Evolutionary conservation across 1,140 invertebrate genomes (phyloP).

Genomic region (Stratiolaelaps scimitus): DNA sequence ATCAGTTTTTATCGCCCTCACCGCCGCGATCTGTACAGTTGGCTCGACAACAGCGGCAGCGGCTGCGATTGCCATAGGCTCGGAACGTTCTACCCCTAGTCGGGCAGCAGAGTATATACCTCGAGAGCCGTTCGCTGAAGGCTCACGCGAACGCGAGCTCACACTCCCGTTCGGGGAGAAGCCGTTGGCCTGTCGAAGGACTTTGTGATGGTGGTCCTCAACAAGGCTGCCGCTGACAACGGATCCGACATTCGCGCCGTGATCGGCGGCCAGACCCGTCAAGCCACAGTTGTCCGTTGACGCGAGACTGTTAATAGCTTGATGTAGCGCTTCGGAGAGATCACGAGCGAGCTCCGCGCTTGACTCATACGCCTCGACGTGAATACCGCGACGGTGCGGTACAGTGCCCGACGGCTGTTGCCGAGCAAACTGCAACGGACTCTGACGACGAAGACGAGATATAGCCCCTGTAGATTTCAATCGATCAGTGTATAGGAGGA

Average conservation of each 20-base stretch:
- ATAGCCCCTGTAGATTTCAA: slow-evolving; percentile 14
- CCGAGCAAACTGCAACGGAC: slow-evolving; percentile 7
- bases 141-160: neutral
- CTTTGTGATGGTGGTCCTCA: too few species aligned
- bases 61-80: neutral
- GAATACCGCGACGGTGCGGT: neutral
- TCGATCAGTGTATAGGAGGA: too few species aligned
- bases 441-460: slow-evolving; percentile 14
- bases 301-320: slow-evolving; percentile 3
- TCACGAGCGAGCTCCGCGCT: slow-evolving; percentile 15
- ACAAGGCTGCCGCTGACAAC: too few species aligned
- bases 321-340: slow-evolving; percentile 6
- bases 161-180: too few species aligned
- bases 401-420: neutral
- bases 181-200: too few species aligned
- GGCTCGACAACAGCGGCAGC: neutral
- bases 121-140: neutral
- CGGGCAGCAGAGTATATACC: too few species aligned
- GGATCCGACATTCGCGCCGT: neutral
- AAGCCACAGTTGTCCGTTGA: too few species aligned
- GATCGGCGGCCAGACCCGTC: neutral
- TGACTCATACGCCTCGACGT: slow-evolving; percentile 7
- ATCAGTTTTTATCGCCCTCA: slow-evolving; percentile 17
- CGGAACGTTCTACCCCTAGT: neutral
- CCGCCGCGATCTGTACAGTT: neutral